Evolutionary conservation across 2,113 vertebrate species (phyloP).

Genomic region (Microcebus lehilahytsara): DNA sequence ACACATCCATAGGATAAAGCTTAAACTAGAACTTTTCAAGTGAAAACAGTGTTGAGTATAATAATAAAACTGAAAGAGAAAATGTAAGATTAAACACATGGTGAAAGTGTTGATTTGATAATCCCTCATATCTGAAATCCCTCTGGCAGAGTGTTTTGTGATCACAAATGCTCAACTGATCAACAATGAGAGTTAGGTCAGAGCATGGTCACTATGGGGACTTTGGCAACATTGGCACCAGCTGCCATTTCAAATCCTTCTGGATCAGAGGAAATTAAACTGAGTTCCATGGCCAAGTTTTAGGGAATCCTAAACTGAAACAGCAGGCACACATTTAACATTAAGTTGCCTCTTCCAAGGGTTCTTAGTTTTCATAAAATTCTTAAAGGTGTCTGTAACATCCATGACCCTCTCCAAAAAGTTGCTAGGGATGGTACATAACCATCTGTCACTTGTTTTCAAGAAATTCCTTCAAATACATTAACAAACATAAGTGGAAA

Average conservation of each 20-base stretch:
- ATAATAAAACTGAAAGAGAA: slow-evolving; percentile 38
- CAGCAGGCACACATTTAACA: not conserved
- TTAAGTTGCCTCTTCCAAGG: not conserved
- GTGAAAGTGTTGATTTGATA: not conserved
- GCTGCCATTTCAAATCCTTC: not conserved
- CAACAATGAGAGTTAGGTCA: not conserved
- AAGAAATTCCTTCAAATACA: slow-evolving; percentile 25
- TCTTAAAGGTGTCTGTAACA: not conserved
- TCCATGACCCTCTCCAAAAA: not conserved
- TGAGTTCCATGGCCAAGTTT: not conserved
- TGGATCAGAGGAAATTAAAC: not conserved
- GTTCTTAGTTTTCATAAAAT: not conserved
- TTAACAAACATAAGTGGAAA: slow-evolving; percentile 31
- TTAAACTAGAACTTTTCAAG: slow-evolving; percentile 40
- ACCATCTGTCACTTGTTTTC: not conserved
- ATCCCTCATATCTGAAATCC: not conserved
- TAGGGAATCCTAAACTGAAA: not conserved
- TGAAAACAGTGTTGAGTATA: not conserved
- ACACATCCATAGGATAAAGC: not conserved
- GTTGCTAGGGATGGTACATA: not conserved
- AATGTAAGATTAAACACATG: slow-evolving; percentile 15
- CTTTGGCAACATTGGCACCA: not conserved
- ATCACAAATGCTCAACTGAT: not conserved
- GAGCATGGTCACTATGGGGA: not conserved
- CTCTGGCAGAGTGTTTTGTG: not conserved